phyloP scores from a whole-genome alignment of 1,140 invertebrate species.

The Drosophila pseudoananassae region DNA sequence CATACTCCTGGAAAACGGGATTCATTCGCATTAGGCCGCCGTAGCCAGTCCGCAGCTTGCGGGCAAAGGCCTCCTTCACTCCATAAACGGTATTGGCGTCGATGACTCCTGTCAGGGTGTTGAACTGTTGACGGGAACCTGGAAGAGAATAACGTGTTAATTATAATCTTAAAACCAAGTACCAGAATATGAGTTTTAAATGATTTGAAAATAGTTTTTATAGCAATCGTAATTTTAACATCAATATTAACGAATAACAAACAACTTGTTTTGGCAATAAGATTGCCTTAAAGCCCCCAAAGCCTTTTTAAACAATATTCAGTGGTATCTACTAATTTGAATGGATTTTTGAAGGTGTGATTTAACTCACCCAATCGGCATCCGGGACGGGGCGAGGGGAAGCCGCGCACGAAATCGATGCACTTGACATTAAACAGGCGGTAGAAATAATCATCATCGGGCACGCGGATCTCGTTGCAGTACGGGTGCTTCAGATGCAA shows the following conservation, averaged over 20 bases:
- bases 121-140: constrained; percentile 92
- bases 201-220: neutral
- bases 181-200: neutral
- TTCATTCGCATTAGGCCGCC: constrained; percentile 93
- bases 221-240: too few species aligned
- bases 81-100: constrained; percentile 91
- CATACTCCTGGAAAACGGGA: constrained; percentile 93
- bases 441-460: constrained; percentile 96
- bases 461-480: constrained; percentile 95
- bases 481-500: constrained; percentile 93
- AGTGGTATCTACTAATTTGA: neutral
- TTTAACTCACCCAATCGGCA: constrained; percentile 89
- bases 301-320: neutral
- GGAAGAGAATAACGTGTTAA: neutral
- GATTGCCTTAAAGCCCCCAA: too few species aligned
- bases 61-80: constrained; percentile 90
- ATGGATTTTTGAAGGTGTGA: neutral
- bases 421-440: constrained; percentile 92
- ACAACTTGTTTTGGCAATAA: too few species aligned
- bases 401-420: constrained; percentile 94
- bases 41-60: constrained; percentile 91
- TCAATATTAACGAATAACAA: neutral
- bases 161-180: neutral
- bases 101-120: constrained; percentile 92
- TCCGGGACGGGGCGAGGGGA: constrained; percentile 92